Percentiles rank a stretch among this genome's conserved stretches.
Evolutionary conservation across 2,113 vertebrate genomes (phyloP).

Genomic region (Trichomycterus rosablanca): DNA sequence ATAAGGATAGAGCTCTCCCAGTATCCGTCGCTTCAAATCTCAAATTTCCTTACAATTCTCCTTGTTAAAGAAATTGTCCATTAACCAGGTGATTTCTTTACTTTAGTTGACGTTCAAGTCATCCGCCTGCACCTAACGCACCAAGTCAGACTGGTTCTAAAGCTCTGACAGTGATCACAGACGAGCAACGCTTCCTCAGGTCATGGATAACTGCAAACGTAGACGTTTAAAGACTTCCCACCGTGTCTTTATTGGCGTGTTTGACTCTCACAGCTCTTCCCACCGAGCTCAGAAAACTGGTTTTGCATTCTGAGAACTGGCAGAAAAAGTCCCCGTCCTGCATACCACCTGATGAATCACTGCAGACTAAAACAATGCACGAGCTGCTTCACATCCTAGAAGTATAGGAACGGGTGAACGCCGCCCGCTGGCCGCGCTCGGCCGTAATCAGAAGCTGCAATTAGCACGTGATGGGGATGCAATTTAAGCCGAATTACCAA

Average conservation of each 20-base stretch:
- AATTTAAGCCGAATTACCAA: neutral
- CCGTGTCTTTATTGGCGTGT: slow-evolving; percentile 18
- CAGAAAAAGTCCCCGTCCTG: neutral
- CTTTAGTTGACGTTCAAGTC: too few species aligned
- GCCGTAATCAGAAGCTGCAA: too few species aligned
- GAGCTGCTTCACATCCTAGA: slow-evolving; percentile 6
- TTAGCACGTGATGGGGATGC: too few species aligned
- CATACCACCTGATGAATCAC: neutral
- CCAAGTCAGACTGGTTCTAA: neutral
- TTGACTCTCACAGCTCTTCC: neutral
- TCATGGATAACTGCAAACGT: slow-evolving; percentile 25
- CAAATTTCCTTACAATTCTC: too few species aligned
- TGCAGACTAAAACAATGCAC: slow-evolving; percentile 4
- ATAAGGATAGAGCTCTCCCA: too few species aligned
- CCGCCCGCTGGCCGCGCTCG: too few species aligned
- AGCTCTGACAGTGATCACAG: neutral
- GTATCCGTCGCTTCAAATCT: too few species aligned
- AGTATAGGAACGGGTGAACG: too few species aligned
- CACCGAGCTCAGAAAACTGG: neutral
- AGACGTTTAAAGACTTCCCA: neutral
- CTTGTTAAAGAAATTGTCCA: slow-evolving; percentile 4
- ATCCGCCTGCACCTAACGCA: neutral
- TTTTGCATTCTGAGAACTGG: neutral
- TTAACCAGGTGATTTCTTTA: neutral
- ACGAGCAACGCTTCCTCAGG: neutral